These are phyloP conservation scores for Rallus crepitans DNA, from an alignment of 2,797 vertebrate genomes.

Conservation along the genomic window DNA sequence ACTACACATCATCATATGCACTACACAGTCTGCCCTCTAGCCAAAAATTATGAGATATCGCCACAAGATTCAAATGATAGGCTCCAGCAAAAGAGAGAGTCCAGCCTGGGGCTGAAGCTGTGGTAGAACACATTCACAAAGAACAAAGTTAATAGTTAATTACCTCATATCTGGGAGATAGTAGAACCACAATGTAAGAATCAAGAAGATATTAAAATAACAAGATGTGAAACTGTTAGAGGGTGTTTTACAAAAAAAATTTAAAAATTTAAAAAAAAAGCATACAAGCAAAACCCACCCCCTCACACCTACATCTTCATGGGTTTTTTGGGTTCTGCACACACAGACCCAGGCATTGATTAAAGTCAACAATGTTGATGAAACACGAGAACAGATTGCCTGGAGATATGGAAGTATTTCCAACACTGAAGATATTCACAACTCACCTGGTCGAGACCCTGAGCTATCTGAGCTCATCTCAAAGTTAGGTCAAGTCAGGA, in stretches of 20 bases:
- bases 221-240: neutral
- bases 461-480: neutral
- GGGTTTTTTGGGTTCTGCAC: neutral
- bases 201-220: neutral
- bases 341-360: neutral
- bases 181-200: neutral
- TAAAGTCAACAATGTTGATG: neutral
- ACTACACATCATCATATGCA: neutral
- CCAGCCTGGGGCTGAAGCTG: neutral
- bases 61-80: neutral
- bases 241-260: neutral
- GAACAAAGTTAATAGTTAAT: neutral
- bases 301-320: accelerated
- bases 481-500: neutral
- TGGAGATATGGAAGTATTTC: neutral
- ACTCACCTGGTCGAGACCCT: neutral
- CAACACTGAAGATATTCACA: neutral
- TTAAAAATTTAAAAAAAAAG: neutral
- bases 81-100: neutral
- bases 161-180: neutral
- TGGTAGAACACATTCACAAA: neutral
- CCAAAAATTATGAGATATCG: neutral
- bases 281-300: accelerated
- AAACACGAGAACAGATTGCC: neutral
- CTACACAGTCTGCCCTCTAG: neutral